These are phyloP conservation scores for Lydus trimaculatus DNA, from an alignment of 2,888 invertebrate genomes.

Conservation along the genomic window DNA sequence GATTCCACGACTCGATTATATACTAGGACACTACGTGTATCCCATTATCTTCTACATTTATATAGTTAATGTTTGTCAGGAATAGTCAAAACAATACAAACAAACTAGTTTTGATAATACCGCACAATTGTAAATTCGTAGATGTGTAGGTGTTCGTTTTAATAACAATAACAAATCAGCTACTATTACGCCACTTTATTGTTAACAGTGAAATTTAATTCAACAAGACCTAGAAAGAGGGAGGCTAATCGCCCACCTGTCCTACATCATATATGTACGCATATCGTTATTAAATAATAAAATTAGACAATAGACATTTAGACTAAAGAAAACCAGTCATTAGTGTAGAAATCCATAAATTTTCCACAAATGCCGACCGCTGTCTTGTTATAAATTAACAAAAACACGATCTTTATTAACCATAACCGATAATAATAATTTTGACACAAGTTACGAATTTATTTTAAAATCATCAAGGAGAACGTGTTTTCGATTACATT, in stretches of 20 bases:
- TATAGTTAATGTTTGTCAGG: constrained; percentile 12
- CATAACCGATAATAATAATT: no score
- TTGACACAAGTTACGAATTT: no score
- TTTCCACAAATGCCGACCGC: no score
- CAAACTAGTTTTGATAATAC: neutral
- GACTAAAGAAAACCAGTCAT: no score
- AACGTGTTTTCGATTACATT: no score
- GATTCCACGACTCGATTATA: constrained; percentile 27
- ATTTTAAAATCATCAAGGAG: no score
- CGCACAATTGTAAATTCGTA: no score
- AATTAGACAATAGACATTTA: neutral
- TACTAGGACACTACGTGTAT: constrained; percentile 24
- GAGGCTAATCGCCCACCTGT: constrained; percentile 26
- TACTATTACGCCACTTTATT: constrained; percentile 14
- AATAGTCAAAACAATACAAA: constrained; percentile 22
- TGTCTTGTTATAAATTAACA: no score
- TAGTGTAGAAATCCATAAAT: no score
- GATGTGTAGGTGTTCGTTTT: neutral
- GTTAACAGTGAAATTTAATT: constrained; percentile 18
- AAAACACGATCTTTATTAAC: no score
- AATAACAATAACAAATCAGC: constrained; percentile 26
- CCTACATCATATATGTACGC: no score
- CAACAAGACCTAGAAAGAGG: constrained; percentile 1
- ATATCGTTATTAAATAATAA: constrained; percentile 20
- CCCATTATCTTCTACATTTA: constrained; percentile 22